Evolutionary conservation across 2,113 vertebrate species (phyloP).

Genomic region (Polypterus senegalus): DNA sequence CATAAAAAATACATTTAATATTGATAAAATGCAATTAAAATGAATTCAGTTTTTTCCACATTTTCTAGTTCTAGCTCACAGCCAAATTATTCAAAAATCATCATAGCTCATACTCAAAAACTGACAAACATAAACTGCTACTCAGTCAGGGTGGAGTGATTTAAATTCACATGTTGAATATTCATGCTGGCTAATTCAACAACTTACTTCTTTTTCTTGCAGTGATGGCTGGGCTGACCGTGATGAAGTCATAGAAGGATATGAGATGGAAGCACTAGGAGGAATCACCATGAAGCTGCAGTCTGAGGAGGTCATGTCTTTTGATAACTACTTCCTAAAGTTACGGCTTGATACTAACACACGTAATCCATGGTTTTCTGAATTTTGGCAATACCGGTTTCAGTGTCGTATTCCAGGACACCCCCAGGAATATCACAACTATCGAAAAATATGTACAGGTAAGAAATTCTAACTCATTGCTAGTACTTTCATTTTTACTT

Average conservation of each 20-base stretch:
- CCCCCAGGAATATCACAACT: constrained; percentile 76
- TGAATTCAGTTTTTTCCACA: no score
- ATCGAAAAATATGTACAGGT: constrained; percentile 87
- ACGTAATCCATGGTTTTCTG: constrained; percentile 90
- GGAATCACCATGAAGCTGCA: constrained; percentile 97
- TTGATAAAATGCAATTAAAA: no score
- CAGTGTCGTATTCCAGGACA: constrained; percentile 85
- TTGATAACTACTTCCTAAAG: constrained; percentile 91
- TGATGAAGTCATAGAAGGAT: constrained; percentile 93
- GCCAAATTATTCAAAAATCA: no score
- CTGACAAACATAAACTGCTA: no score
- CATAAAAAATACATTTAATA: no score
- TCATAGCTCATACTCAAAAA: no score
- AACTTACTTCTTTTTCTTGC: constrained; percentile 16
- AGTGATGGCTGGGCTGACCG: constrained; percentile 97
- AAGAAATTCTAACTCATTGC: constrained; percentile 24
- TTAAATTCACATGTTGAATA: no score
- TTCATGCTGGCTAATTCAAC: no score
- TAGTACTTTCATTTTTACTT: no score
- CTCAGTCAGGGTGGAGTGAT: no score
- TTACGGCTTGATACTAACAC: constrained; percentile 78
- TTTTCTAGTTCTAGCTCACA: no score
- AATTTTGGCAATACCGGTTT: constrained; percentile 97
- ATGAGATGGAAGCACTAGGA: constrained; percentile 84
- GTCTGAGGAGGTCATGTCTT: constrained; percentile 76